A percentile compares a stretch with the other conserved stretches of the same genome.
phyloP scores from a whole-genome alignment of 2,888 invertebrate species.

The Vesta saturnalis region DNA sequence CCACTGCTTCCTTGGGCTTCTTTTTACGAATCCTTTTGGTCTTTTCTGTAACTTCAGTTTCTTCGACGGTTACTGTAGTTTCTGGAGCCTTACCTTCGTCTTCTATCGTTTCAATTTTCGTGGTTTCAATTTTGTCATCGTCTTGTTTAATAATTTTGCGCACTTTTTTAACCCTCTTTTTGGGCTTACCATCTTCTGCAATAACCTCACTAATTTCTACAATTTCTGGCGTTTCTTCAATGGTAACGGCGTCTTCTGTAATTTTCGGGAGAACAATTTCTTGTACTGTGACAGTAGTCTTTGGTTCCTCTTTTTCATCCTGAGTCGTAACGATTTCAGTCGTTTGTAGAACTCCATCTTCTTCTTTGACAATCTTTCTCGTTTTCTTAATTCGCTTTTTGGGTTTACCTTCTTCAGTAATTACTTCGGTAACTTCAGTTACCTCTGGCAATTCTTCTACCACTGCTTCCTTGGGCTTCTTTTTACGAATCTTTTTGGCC shows the following conservation, averaged over 20 bases:
- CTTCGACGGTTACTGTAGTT: conserved; percentile 37
- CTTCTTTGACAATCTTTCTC: conserved; percentile 50
- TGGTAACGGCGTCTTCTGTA: background rate
- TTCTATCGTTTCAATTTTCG: conserved; percentile 42
- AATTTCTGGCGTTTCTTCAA: conserved; percentile 20
- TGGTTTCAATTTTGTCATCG: conserved; percentile 48
- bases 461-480: conserved; percentile 46
- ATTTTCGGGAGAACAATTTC: conserved; percentile 31
- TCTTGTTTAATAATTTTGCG: conserved; percentile 49
- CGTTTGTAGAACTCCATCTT: conserved; percentile 52
- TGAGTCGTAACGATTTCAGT: conserved; percentile 60
- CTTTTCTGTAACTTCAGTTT: conserved; percentile 37
- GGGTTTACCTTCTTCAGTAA: conserved; percentile 41
- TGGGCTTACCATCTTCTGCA: conserved; percentile 43
- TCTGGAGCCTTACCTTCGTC: conserved; percentile 36
- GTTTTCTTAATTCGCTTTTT: conserved; percentile 47
- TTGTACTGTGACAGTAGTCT: conserved; percentile 53
- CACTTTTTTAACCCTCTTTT: conserved; percentile 44
- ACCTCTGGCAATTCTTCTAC: conserved; percentile 47
- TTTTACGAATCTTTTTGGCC: background rate
- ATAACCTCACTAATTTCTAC: conserved; percentile 21
- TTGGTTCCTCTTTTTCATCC: conserved; percentile 53
- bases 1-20: conserved; percentile 7
- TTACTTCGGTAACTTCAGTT: conserved; percentile 31
- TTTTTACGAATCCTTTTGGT: conserved; percentile 31